phyloP scores from a whole-genome alignment of 2,113 vertebrate species.

The Notiomystis cincta region DNA sequence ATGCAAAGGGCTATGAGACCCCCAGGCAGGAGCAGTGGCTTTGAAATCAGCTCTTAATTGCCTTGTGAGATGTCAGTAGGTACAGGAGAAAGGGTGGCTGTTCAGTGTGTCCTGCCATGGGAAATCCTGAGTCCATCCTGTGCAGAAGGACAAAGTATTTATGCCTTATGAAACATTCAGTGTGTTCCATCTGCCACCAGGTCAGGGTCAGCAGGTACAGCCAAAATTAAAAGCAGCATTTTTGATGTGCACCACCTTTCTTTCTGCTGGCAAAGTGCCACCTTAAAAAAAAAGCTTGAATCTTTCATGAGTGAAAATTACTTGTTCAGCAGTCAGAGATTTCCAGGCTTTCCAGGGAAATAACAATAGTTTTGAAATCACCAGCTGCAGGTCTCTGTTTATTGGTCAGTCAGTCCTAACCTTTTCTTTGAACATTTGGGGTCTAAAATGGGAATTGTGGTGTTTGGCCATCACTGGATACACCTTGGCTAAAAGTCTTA shows the following conservation, averaged over 20 bases:
- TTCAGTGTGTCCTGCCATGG: neutral
- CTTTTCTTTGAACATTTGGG: neutral
- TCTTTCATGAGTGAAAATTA: neutral
- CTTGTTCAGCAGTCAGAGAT: neutral
- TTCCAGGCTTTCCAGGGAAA: neutral
- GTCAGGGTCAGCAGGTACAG: neutral
- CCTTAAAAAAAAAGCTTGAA: neutral
- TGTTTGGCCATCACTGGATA: neutral
- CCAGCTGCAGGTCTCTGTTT: neutral
- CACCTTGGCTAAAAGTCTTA: neutral
- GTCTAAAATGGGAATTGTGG: neutral
- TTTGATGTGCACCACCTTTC: neutral
- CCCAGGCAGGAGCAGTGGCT: neutral
- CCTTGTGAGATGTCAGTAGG: neutral
- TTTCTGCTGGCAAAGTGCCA: neutral
- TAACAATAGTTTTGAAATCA: neutral
- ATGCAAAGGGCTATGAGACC: neutral
- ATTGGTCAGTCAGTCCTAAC: neutral
- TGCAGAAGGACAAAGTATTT: neutral
- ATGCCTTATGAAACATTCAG: rapidly evolving
- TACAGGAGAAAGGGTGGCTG: neutral
- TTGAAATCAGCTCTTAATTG: neutral
- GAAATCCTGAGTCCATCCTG: neutral
- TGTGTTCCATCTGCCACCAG: neutral
- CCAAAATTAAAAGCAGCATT: neutral